Conservation (phyloP, 2,888 invertebrate genomes). For the Choristoneura rosaceana region DNA sequence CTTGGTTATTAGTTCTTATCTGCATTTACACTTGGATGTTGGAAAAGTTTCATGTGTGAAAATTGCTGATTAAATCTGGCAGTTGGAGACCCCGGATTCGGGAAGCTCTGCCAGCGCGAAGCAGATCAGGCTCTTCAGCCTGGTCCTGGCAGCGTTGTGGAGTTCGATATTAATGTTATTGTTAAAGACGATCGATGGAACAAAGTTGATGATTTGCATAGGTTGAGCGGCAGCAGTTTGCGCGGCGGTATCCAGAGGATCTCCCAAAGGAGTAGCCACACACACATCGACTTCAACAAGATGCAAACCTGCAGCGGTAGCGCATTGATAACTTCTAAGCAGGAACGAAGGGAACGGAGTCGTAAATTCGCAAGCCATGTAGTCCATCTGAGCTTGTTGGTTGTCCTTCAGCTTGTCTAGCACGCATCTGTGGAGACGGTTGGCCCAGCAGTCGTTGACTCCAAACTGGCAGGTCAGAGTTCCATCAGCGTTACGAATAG, state of each 20-base stretch:
- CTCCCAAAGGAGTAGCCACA: conserved; percentile 56
- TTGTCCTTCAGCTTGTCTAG: conserved; percentile 61
- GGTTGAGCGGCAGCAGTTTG: conserved; percentile 58
- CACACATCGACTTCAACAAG: conserved; percentile 66
- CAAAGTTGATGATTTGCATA: conserved; percentile 59
- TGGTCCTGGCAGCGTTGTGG: conserved; percentile 53
- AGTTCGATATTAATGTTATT: conserved; percentile 50
- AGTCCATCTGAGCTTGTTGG: conserved; percentile 65
- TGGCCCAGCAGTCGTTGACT: conserved; percentile 72
- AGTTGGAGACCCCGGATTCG: conserved; percentile 59
- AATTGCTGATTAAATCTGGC: conserved; percentile 51
- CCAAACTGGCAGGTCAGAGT: conserved; percentile 65
- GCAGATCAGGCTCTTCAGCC: conserved; percentile 64
- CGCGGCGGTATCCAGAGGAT: conserved; percentile 61
- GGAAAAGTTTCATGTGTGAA: conserved; percentile 34
- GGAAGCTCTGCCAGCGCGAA: conserved; percentile 65
- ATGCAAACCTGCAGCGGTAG: conserved; percentile 59
- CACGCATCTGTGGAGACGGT: conserved; percentile 73
- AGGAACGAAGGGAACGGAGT: conserved; percentile 56
- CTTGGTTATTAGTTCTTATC: conserved; percentile 43
- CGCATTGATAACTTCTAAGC: conserved; percentile 65
- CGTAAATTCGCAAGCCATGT: conserved; percentile 74
- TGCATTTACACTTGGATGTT: conserved; percentile 26
- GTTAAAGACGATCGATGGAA: conserved; percentile 72
- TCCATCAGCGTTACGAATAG: conserved; percentile 55